These are phyloP conservation scores for Lithosia quadra DNA, from an alignment of 2,888 invertebrate genomes.

Conservation along the genomic window DNA sequence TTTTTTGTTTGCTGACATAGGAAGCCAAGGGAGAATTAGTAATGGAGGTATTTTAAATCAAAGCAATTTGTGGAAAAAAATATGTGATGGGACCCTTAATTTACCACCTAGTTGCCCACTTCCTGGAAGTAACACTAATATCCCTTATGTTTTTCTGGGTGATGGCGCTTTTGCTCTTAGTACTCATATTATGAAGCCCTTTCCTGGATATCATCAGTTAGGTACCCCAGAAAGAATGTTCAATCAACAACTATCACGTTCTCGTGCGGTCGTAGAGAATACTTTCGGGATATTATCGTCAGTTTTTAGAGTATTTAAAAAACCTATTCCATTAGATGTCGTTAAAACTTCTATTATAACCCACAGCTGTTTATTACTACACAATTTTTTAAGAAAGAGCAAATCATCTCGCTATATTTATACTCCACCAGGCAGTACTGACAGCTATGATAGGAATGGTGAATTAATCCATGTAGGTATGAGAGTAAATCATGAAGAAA, in stretches of 20 bases:
- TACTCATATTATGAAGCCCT: slow-evolving; percentile 15
- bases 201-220: slow-evolving; percentile 9
- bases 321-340: slow-evolving; percentile 9
- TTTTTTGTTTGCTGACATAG: slow-evolving; percentile 60
- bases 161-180: slow-evolving; percentile 20
- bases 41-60: slow-evolving; percentile 42
- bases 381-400: slow-evolving; percentile 35
- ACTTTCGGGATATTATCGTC: slow-evolving; percentile 9
- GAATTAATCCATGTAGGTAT: neutral
- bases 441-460: neutral
- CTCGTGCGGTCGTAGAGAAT: slow-evolving; percentile 11
- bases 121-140: neutral
- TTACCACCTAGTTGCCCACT: slow-evolving; percentile 1
- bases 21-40: slow-evolving; percentile 51
- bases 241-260: slow-evolving; percentile 13
- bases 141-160: slow-evolving; percentile 17
- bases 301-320: slow-evolving; percentile 17
- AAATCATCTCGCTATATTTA: neutral
- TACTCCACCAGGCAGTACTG: neutral
- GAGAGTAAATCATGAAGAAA: neutral
- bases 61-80: slow-evolving; percentile 41
- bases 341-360: slow-evolving; percentile 10
- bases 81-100: slow-evolving; percentile 13
- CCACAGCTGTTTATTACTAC: slow-evolving; percentile 15
- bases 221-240: slow-evolving; percentile 16